Evolutionary conservation across 2,888 invertebrate species (phyloP).

Genomic region (Serripes groenlandicus): DNA sequence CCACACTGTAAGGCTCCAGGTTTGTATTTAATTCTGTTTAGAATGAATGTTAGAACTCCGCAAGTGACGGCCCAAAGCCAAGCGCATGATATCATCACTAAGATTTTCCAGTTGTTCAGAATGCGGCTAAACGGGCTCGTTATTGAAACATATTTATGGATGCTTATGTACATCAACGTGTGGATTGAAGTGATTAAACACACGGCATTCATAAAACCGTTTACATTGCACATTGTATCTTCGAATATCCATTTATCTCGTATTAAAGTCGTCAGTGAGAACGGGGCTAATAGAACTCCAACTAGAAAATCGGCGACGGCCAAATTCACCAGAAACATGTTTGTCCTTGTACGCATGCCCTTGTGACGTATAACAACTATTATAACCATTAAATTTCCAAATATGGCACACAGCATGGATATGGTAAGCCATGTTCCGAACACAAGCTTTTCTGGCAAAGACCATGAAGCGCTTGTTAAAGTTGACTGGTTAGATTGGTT

Average conservation of each 20-base stretch:
- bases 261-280: constrained; percentile 86
- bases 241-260: constrained; percentile 86
- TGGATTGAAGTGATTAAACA: constrained; percentile 87
- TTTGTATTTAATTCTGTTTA: constrained; percentile 83
- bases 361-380: constrained; percentile 85
- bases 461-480: constrained; percentile 25
- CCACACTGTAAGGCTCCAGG: constrained; percentile 86
- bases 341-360: constrained; percentile 87
- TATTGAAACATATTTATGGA: constrained; percentile 87
- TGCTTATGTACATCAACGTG: constrained; percentile 87
- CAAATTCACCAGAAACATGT: constrained; percentile 87
- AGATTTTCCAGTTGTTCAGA: constrained; percentile 84
- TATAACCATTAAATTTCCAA: constrained; percentile 87
- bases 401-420: constrained; percentile 84
- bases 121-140: constrained; percentile 86
- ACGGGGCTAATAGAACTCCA: constrained; percentile 86
- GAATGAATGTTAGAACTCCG: constrained; percentile 84
- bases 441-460: constrained; percentile 73
- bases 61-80: constrained; percentile 86
- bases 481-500: not conserved
- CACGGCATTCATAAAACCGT: constrained; percentile 86
- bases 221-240: constrained; percentile 84
- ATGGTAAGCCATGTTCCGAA: constrained; percentile 82
- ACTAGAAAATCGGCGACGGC: constrained; percentile 87
- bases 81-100: constrained; percentile 85